Conservation (phyloP, 2,797 vertebrate genomes). For the Harpagifer antarcticus region DNA sequence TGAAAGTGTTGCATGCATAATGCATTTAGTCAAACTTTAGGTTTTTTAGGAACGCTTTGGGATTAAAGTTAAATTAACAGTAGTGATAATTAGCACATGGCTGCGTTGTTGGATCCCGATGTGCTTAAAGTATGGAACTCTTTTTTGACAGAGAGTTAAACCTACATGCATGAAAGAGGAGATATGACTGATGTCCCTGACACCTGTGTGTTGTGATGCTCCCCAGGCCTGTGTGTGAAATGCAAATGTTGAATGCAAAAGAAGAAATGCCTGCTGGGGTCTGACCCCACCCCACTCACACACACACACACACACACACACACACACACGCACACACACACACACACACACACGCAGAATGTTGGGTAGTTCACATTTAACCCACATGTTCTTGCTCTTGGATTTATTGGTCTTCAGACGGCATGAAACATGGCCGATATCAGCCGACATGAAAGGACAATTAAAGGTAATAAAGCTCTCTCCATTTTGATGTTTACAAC, state of each 20-base stretch:
- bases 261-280: slow-evolving; percentile 14
- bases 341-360: no score
- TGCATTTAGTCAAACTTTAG: background rate
- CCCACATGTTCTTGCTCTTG: no score
- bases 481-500: no score
- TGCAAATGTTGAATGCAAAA: slow-evolving; percentile 33
- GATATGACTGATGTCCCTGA: background rate
- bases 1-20: slow-evolving; percentile 16
- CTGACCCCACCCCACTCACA: background rate
- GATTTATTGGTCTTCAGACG: no score
- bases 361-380: no score
- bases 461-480: no score
- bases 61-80: background rate
- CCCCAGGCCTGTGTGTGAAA: slow-evolving; percentile 26
- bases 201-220: background rate
- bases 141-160: background rate
- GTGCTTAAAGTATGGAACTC: background rate
- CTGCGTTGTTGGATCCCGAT: background rate
- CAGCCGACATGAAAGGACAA: no score
- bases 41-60: background rate
- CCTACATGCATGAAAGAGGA: background rate
- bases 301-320: no score
- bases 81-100: no score
- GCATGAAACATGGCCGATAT: no score
- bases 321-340: no score